These are phyloP conservation scores for Danaus melanippus DNA, from an alignment of 1,140 invertebrate genomes.

Conservation along the genomic window DNA sequence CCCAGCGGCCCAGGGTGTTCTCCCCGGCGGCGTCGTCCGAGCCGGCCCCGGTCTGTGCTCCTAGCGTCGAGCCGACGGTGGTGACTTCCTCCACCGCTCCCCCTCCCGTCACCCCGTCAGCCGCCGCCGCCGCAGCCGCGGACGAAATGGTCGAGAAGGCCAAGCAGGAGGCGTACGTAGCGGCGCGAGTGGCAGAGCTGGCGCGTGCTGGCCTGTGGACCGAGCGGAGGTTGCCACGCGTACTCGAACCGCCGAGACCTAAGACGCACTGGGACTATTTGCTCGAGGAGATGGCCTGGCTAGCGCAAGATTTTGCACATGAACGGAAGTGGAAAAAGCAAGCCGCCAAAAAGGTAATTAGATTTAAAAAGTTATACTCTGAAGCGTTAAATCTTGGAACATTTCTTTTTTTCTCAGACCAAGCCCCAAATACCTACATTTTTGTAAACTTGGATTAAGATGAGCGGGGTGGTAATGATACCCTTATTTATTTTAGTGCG, in stretches of 20 bases:
- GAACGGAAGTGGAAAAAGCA: conserved; percentile 98
- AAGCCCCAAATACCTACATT: too few species aligned
- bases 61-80: conserved; percentile 66
- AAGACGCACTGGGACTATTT: conserved; percentile 99
- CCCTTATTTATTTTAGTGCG: conserved; percentile 70
- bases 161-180: conserved; percentile 95
- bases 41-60: conserved; percentile 71
- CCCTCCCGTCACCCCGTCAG: conserved; percentile 49
- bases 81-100: conserved; percentile 23
- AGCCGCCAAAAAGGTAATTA: conserved; percentile 87
- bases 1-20: conserved; percentile 59
- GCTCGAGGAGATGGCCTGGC: conserved; percentile 98
- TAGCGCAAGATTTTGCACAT: conserved; percentile 97
- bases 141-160: conserved; percentile 58
- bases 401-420: background rate
- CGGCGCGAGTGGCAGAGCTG: conserved; percentile 90
- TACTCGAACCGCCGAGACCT: conserved; percentile 88
- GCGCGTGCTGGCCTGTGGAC: conserved; percentile 95
- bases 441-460: too few species aligned
- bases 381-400: background rate
- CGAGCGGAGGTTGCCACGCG: conserved; percentile 91
- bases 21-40: conserved; percentile 14
- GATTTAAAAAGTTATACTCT: too few species aligned
- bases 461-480: background rate
- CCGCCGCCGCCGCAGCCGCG: conserved; percentile 9